A percentile compares a stretch with the other conserved stretches of the same genome.
These are phyloP conservation scores for Thelaira solivaga DNA, from an alignment of 2,888 invertebrate genomes.

Conservation along the genomic window DNA sequence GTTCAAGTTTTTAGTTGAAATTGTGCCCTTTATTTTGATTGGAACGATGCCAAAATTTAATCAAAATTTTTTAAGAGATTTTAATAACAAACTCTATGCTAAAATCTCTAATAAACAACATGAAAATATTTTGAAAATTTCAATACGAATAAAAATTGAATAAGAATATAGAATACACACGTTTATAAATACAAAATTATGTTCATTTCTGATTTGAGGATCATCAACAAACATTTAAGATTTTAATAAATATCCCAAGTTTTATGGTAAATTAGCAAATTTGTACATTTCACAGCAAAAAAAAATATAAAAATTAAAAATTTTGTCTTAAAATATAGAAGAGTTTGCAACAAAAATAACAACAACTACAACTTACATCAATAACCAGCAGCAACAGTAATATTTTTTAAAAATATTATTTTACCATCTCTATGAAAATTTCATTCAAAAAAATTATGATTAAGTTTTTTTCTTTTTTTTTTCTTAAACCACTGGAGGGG, in stretches of 20 bases:
- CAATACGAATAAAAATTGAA: conserved; percentile 34
- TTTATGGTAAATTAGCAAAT: conserved; percentile 78
- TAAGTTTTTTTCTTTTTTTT: neutral
- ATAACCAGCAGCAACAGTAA: neutral
- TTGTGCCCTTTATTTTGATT: conserved; percentile 59
- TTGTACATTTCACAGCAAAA: conserved; percentile 74
- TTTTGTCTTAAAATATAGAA: too few species aligned
- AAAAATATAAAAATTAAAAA: conserved; percentile 48
- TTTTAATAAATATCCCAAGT: conserved; percentile 75
- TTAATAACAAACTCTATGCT: conserved; percentile 49
- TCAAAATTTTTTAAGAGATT: conserved; percentile 68
- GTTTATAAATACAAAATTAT: neutral
- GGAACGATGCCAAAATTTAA: conserved; percentile 75
- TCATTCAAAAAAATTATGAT: conserved; percentile 41
- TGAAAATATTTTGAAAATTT: conserved; percentile 51
- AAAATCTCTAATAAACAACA: conserved; percentile 48
- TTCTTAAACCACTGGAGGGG: neutral
- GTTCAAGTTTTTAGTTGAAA: conserved; percentile 15
- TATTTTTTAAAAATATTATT: conserved; percentile 36
- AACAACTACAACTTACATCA: conserved; percentile 21
- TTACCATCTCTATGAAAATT: conserved; percentile 36
- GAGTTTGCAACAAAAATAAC: conserved; percentile 26
- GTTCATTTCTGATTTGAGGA: conserved; percentile 46
- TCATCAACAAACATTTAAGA: conserved; percentile 59
- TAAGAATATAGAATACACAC: neutral